Percentiles rank a stretch among this genome's conserved stretches.
Evolutionary conservation across 1,140 invertebrate species (phyloP).

Genomic region (Telenomus remus): DNA sequence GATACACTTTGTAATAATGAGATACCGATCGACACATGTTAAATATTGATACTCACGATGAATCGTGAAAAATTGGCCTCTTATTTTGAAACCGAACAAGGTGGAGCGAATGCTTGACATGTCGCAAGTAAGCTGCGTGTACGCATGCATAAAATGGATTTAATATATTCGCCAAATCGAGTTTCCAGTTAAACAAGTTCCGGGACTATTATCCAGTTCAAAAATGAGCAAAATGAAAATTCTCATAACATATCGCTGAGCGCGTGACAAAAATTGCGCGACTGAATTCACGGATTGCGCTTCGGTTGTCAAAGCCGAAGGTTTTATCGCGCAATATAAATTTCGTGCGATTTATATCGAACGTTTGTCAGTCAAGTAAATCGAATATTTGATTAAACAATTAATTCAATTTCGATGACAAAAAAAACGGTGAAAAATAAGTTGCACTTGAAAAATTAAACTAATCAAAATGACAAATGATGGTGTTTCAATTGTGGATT

Average conservation of each 20-base stretch:
- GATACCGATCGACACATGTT: constrained; percentile 39
- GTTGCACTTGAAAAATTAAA: too few relatives aligned
- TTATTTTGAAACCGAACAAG: constrained; percentile 31
- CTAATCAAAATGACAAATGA: too few relatives aligned
- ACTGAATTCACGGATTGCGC: constrained; percentile 33
- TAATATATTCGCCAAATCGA: constrained; percentile 30
- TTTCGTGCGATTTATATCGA: constrained; percentile 25
- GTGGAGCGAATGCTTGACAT: constrained; percentile 12
- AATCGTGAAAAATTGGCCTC: constrained; percentile 20
- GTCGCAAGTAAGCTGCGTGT: constrained; percentile 2
- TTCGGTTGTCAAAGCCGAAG: constrained; percentile 4
- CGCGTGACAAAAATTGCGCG: constrained; percentile 20
- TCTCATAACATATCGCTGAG: constrained; percentile 10
- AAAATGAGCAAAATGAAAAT: constrained; percentile 14
- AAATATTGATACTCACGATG: constrained; percentile 21
- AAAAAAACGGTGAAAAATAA: too few relatives aligned
- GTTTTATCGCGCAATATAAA: constrained; percentile 32
- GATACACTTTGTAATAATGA: constrained; percentile 18
- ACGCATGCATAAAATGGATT: constrained; percentile 34
- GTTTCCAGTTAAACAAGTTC: constrained; percentile 42
- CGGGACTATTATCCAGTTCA: constrained; percentile 22
- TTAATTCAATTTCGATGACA: background rate
- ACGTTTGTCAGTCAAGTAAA: constrained; percentile 23
- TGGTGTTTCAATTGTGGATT: too few relatives aligned
- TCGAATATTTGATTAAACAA: constrained; percentile 9